A percentile compares a stretch with the other conserved stretches of the same genome.
These are phyloP conservation scores for Proales similis DNA, from an alignment of 1,140 invertebrate genomes.

Conservation along the genomic window DNA sequence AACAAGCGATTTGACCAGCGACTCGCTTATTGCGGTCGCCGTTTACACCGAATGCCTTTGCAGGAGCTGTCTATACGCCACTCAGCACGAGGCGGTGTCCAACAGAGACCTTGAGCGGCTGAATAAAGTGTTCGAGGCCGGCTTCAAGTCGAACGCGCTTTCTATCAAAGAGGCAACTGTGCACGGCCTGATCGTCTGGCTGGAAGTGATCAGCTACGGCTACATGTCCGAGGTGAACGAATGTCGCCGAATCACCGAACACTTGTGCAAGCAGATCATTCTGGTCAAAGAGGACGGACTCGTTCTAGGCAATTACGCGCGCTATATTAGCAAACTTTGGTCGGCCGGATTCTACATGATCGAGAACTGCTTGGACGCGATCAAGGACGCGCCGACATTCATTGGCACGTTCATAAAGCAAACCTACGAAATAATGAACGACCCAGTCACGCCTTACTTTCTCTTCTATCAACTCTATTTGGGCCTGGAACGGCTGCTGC, in stretches of 20 bases:
- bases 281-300: slow-evolving; percentile 54
- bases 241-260: slow-evolving; percentile 40
- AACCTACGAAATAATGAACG: slow-evolving; percentile 24
- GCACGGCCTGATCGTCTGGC: slow-evolving; percentile 67
- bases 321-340: slow-evolving; percentile 55
- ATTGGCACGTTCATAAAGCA: slow-evolving; percentile 28
- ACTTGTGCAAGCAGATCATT: slow-evolving; percentile 39
- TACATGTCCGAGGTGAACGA: slow-evolving; percentile 38
- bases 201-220: slow-evolving; percentile 56
- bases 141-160: slow-evolving; percentile 62
- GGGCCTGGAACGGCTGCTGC: slow-evolving; percentile 11
- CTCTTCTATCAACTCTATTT: slow-evolving; percentile 28
- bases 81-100: neutral
- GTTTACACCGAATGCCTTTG: slow-evolving; percentile 19
- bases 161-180: slow-evolving; percentile 63
- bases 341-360: slow-evolving; percentile 63
- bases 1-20: slow-evolving; percentile 5
- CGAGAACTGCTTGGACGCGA: slow-evolving; percentile 56
- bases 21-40: slow-evolving; percentile 11
- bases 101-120: slow-evolving; percentile 55
- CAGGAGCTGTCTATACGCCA: slow-evolving; percentile 12
- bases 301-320: slow-evolving; percentile 59
- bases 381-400: slow-evolving; percentile 47
- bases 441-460: slow-evolving; percentile 22
- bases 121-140: slow-evolving; percentile 60